Base-by-base conservation (phyloP, 2,888 invertebrate genomes). In the Nyleta sp. region DNA sequence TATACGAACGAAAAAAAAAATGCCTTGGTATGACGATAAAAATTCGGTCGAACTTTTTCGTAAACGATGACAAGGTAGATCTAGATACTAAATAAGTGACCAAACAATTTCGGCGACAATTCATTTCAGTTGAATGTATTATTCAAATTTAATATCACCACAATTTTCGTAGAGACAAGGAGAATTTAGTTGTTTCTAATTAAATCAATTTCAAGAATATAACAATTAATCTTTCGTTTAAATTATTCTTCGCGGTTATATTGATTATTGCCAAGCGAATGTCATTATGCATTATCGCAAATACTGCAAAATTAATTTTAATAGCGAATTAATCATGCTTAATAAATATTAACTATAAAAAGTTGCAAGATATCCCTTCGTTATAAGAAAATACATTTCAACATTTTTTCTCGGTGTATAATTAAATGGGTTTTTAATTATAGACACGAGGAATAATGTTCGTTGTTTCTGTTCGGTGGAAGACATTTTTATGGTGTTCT, bases 401-500 rank as follows among this genome's bases (percentile, higher is more conserved):
- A 2, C 10, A 11, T n/a, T 42, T 38, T 68, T 46, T 33, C 33
- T 11, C 17, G 15, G 24, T 18, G 42, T 62, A 55, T 75, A 76
- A 76, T 76, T 76, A 59, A 76, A 76, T 55, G 71, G 67, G 35
- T 53, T 72, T 72, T 72, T 77, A 72, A 77, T 77, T 72, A 67
- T 72, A 72, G 65, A 62, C 67, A 31, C 57, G 59, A 55, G 72
- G 52, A 72, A 68, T 74, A 67, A 65, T 42, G 57, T 50, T 40
- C 59, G 70, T 65, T 55, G 57, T 70, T 55, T 57, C 82, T 83
- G 84, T 78, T 82, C 82, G 84, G 80, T 84, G 84, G 84, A 86
- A 87, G 85, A 88, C 84, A 89, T 89, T 89, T 88, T 88, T 88
- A 88, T 87, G 86, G 84, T 71, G 79, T 78, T 73, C 80, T 81